Evolutionary conservation across 2,797 vertebrate species (phyloP).

Genomic region (Dermochelys coriacea): DNA sequence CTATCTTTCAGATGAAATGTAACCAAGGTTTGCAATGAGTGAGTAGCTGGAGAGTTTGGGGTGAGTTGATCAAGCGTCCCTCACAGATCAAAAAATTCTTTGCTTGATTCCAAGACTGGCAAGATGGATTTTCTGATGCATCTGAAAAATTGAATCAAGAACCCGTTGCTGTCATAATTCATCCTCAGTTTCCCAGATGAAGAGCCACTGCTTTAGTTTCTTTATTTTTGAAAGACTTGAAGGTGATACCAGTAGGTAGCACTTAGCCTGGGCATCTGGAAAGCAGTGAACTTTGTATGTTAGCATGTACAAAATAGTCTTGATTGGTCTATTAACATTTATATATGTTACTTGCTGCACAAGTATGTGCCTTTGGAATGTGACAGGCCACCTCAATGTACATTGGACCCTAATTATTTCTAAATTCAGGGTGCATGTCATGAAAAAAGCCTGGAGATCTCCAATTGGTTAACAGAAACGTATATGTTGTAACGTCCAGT

Average conservation of each 20-base stretch:
- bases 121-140: not conserved
- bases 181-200: not conserved
- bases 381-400: not conserved
- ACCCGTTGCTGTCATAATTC: not conserved
- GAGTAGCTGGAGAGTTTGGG: not conserved
- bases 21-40: not conserved
- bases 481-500: not conserved
- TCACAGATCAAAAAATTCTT: accelerated
- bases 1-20: not conserved
- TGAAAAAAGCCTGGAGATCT: not conserved
- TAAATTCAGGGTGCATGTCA: not conserved
- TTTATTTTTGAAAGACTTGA: not conserved
- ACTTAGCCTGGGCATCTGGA: not conserved
- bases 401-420: not conserved
- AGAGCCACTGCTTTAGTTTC: not conserved
- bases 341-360: not conserved
- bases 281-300: not conserved
- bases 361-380: not conserved
- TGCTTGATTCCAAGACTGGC: not conserved
- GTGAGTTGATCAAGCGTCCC: not conserved
- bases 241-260: not conserved
- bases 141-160: not conserved
- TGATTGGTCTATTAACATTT: not conserved
- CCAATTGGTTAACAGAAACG: not conserved
- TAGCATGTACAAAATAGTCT: not conserved